A percentile compares a stretch with the other conserved stretches of the same genome.
phyloP scores from a whole-genome alignment of 2,113 vertebrate species.

The Semicossyphus pulcher region DNA sequence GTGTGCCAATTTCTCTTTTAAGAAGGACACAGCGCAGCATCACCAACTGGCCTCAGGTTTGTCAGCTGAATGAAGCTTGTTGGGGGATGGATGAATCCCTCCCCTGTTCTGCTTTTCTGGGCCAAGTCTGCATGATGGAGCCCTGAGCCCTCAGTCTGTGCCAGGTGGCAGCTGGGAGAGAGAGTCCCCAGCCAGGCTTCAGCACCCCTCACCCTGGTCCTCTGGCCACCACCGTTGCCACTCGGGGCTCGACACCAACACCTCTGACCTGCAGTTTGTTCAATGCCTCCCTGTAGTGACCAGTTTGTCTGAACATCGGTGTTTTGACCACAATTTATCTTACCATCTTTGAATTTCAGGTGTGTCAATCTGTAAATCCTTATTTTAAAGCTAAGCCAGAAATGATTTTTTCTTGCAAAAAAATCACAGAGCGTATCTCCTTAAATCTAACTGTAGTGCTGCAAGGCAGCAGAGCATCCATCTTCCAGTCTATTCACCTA shows the following conservation, averaged over 20 bases:
- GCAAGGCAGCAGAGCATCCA: conserved; percentile 9
- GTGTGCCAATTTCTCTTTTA: conserved; percentile 52
- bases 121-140: conserved; percentile 76
- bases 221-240: conserved; percentile 66
- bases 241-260: conserved; percentile 57
- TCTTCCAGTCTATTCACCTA: conserved; percentile 31
- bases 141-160: conserved; percentile 70
- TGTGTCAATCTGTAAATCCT: background rate
- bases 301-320: conserved; percentile 4
- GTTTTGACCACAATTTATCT: conserved; percentile 1
- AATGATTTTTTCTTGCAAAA: background rate
- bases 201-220: conserved; percentile 63
- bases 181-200: conserved; percentile 77
- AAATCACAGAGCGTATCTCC: background rate
- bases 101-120: conserved; percentile 78
- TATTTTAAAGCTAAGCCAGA: background rate
- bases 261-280: conserved; percentile 66
- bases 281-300: conserved; percentile 6
- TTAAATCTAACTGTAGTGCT: conserved; percentile 8
- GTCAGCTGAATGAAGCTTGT: conserved; percentile 78
- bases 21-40: conserved; percentile 59
- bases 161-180: conserved; percentile 86
- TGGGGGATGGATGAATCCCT: conserved; percentile 82
- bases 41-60: conserved; percentile 71
- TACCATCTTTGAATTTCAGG: background rate